phyloP scores from a whole-genome alignment of 2,113 vertebrate species.

The Tretioscincus oriximinensis region DNA sequence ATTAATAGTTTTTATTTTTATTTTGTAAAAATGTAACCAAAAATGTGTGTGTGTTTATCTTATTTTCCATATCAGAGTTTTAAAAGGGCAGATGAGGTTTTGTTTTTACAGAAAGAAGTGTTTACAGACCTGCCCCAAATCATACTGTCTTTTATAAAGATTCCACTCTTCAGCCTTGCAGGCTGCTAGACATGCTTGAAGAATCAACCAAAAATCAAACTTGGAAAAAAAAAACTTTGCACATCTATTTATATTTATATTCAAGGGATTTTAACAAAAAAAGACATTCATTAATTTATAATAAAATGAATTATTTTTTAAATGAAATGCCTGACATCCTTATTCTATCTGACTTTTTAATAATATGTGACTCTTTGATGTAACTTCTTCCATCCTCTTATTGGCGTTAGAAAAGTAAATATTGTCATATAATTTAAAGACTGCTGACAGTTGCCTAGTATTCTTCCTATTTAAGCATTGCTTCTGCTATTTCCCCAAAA shows the following conservation, averaged over 20 bases:
- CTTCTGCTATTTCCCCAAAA: neutral
- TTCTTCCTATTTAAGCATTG: neutral
- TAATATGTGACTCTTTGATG: neutral
- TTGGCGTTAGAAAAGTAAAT: neutral
- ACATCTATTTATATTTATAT: constrained; percentile 98
- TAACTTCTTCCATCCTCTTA: neutral
- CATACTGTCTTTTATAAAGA: constrained; percentile 93
- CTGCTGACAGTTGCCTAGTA: neutral
- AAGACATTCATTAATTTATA: constrained; percentile 95
- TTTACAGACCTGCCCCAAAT: constrained; percentile 85
- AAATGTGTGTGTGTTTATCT: constrained; percentile 32
- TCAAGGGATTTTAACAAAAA: constrained; percentile 59
- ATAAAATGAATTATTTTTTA: constrained; percentile 98
- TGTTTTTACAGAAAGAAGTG: constrained; percentile 68
- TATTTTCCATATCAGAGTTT: constrained; percentile 52
- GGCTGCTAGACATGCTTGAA: constrained; percentile 85
- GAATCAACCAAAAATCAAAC: constrained; percentile 79
- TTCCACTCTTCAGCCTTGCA: constrained; percentile 78
- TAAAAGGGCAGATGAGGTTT: constrained; percentile 65
- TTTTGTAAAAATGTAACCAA: neutral
- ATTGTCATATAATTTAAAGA: neutral
- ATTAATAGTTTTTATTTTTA: constrained; percentile 23
- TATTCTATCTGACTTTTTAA: neutral
- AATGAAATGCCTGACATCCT: constrained; percentile 62
- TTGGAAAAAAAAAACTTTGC: constrained; percentile 85